Base-by-base conservation (phyloP, 2,888 invertebrate genomes). In the Trissoscelio sp. region DNA sequence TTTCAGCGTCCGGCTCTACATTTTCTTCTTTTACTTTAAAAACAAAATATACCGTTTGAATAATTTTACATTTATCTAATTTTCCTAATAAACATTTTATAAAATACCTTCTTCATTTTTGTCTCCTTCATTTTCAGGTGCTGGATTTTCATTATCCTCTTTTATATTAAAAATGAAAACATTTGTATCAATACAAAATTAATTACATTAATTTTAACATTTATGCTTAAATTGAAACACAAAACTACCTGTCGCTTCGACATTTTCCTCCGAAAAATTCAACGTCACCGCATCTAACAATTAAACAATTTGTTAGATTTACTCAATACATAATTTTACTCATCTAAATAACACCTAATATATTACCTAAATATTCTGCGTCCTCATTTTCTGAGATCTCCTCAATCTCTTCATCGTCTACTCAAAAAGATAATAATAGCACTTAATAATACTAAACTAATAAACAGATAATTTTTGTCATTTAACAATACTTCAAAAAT, bases 321-420 rank as follows among this genome's bases (percentile, higher is more conserved):
- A 24, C 6, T 24, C 24, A 24, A 24, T 2, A 39, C 12, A 2
- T 2, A 39, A 12, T n/a, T 39, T 6, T 12, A 12, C 12, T 34
- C 34, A 34, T 9, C 11, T 34, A 39, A 12, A 39, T 12, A 39
- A 42, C 7, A 5, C 1, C 7, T 11, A 5, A 7, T 12, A 12
- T 14, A 66, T 79, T 67, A 67, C 60, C 75, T 75, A 57, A 77
- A 69, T 66, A 75, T 48, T 60, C 60, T 39, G 34, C 70, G 14
- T 74, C 51, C 7, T 44, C 53, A 57, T 74, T 75, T 58, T 74
- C 69, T 16, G 31, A 22, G 6, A 42, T 60, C 44, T 58, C 81
- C 39, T 62, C 72, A 34, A 16, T 57, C 60, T 70, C 81, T 28
- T 75, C 74, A 67, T 74, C 44, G 31, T 69, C 75, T 82, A 66